phyloP scores from a whole-genome alignment of 2,888 invertebrate genomes.

The Abscondita cerata region DNA sequence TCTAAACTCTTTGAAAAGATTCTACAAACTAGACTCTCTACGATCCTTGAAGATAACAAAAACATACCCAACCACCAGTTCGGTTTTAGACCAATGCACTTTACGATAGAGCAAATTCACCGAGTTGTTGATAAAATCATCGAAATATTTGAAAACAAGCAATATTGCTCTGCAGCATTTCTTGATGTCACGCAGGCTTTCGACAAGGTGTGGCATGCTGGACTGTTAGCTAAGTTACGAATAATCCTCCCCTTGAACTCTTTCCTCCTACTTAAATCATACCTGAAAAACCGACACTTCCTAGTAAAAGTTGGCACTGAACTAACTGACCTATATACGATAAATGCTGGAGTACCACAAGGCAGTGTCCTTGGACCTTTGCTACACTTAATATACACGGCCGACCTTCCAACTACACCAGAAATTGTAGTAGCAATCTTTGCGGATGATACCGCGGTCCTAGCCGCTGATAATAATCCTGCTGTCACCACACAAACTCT shows the following conservation, averaged over 20 bases:
- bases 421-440: slow-evolving; percentile 28
- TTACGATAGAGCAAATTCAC: neutral
- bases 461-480: slow-evolving; percentile 12
- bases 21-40: neutral
- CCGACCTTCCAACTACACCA: slow-evolving; percentile 4
- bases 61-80: neutral
- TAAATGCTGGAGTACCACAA: slow-evolving; percentile 6
- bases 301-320: neutral
- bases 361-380: neutral
- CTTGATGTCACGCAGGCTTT: neutral
- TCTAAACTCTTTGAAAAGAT: neutral
- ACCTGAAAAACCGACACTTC: neutral
- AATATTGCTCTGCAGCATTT: neutral
- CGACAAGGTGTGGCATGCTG: slow-evolving; percentile 7
- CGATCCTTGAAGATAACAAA: neutral
- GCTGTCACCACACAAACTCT: slow-evolving; percentile 7
- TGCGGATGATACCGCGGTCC: too few relatives aligned
- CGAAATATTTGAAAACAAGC: neutral
- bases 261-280: neutral
- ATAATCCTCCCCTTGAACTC: neutral
- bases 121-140: neutral
- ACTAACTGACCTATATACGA: slow-evolving; percentile 6
- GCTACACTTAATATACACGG: neutral
- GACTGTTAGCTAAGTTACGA: neutral
- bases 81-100: neutral